Base-by-base conservation (phyloP, 2,888 invertebrate genomes). In the Cataglyphis rosenhaueri region DNA sequence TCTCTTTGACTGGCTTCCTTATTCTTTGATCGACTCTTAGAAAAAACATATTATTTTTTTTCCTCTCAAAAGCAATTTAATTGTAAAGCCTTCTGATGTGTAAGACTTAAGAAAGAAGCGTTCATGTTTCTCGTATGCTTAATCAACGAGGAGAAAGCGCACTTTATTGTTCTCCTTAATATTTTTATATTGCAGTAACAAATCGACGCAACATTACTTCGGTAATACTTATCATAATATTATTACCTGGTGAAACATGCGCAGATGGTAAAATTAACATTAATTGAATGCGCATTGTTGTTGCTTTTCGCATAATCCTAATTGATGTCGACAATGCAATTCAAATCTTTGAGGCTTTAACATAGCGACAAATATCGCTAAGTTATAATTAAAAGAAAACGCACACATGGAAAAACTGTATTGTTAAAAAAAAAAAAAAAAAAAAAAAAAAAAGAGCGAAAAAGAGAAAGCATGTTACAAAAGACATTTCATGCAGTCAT, bases 161-260 rank as follows among this genome's bases (percentile, higher is more conserved):
- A 64, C 71, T 82, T 85, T 85, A 86, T 84, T 73, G 84, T 84
- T 85, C 81, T 82, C 82, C 57, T 74, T 82, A 84, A 88, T 84
- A 76, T 81, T 76, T 78, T 85, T 75, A 82, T 74, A 85, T 85
- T 81, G 82, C 62, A 83, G 78, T 88, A 88, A 88, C 85, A 84
- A 88, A 84, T 76, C 71, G 68, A 38, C n/a, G 81, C 59, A 64
- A 52, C 32, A 68, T 81, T 55, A 48, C 68, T 57, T 65, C 41
- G 57, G 59, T 85, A 86, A 86, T 61, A 65, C 71, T 78, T 52
- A 65, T 29, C 32, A 41, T 79, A 82, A 85, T 70, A 70, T 84
- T 82, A 82, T 65, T 65, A 81, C 44, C 25, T 29, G 55, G 41
- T 44, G 12, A 78, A 83, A 82, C 57, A 41, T 55, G 75, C 32